Evolutionary conservation across 2,113 vertebrate species (phyloP), one percentile per base, ranked within the genome.

Genomic region (Sinosuthora webbiana): DNA sequence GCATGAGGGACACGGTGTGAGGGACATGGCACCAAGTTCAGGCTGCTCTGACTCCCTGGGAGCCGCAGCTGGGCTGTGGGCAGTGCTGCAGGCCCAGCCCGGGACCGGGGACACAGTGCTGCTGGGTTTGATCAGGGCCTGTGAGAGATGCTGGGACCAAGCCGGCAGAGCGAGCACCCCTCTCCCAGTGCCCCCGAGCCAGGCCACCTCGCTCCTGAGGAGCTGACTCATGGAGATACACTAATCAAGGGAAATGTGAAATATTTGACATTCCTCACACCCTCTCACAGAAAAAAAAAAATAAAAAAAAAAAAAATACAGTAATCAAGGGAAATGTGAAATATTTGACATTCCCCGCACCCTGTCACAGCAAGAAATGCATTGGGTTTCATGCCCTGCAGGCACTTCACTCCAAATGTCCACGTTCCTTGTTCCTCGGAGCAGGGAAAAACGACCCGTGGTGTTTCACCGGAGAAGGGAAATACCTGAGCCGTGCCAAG

Each of bases 141-240:
- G 25, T 27, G 69, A 60, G 59, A 56, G 52, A 64, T 19, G 44
- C 21, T 35, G 63, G 68, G 70, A 21, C 9, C 15, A 9, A 56
- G 30, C 8, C 0, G 1, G 28, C 45, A 35, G 47, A 59, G 55
- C 0, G 4, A n/a, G 4, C 49, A 4, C 9, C 39, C 3, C 0
- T 37, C 2, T 67, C 18, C 41, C n/a, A 11, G 53, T 9, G 50
- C 25, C 44, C 49, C 62, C 22, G 25, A 35, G 23, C 31, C 25
- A 28, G 21, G 41, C 62, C 57, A 68, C 68, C 65, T 56, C 0
- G 0, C 57, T 62, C 33, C 71, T 1, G 1, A 47, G 65, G 23
- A 27, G 52, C 45, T 75, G 67, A 35, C 41, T 70, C 47, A 33
- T 8, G 13, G 31, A 67, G 10, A 35, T 22, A 21, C 15, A 5